These are phyloP conservation scores for Urocitellus parryii DNA, from an alignment of 2,113 vertebrate species.

Conservation along the genomic window DNA sequence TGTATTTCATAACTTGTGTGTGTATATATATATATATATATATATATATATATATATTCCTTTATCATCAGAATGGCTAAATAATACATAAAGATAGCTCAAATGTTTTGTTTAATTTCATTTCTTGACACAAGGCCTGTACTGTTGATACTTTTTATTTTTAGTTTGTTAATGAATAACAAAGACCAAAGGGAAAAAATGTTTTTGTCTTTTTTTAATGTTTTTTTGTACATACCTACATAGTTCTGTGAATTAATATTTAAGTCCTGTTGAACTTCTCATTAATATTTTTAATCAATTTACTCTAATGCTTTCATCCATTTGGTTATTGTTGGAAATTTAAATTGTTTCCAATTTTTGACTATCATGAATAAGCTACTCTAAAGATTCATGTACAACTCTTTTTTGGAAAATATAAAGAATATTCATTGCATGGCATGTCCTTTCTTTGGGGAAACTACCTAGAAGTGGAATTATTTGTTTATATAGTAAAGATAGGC, in stretches of 20 bases:
- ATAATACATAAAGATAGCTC: too few relatives aligned
- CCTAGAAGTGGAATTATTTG: neutral
- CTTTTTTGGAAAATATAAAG: neutral
- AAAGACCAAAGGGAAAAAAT: neutral
- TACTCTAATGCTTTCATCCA: neutral
- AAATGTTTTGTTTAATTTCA: neutral
- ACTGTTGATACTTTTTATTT: neutral
- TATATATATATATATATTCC: too few relatives aligned
- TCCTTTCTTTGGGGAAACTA: neutral
- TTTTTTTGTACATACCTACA: neutral
- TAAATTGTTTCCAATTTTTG: neutral
- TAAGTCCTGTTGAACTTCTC: neutral
- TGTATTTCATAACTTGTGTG: neutral
- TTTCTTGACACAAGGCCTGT: too few relatives aligned
- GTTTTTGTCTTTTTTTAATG: neutral
- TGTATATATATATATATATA: rapidly evolving
- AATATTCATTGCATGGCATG: neutral
- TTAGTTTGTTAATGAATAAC: neutral
- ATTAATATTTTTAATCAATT: neutral
- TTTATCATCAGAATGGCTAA: neutral
- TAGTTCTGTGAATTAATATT: neutral
- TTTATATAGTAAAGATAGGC: neutral
- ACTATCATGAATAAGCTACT: neutral
- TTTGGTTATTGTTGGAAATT: neutral
- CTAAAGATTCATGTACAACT: neutral